These are phyloP conservation scores for Vireo griseus DNA, from an alignment of 2,797 vertebrate genomes.

Conservation along the genomic window DNA sequence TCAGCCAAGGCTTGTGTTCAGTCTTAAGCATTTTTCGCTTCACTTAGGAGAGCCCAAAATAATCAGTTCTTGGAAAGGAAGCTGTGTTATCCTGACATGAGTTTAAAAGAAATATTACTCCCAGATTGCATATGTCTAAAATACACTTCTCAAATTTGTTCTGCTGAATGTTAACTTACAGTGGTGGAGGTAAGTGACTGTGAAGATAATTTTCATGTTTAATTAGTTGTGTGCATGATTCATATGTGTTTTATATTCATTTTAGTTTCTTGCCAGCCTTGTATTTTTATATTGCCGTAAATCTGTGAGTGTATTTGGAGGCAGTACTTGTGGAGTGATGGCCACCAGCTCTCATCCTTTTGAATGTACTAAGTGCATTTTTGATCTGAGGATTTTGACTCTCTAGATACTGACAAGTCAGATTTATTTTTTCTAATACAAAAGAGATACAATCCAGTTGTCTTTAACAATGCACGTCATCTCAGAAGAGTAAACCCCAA, in stretches of 20 bases:
- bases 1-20: constrained; percentile 36
- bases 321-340: not conserved
- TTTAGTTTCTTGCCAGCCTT: not conserved
- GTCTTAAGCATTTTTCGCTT: constrained; percentile 45
- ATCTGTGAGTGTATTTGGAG: not conserved
- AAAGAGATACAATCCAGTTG: not conserved
- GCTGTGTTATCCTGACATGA: not conserved
- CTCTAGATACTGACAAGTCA: not conserved
- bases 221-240: constrained; percentile 11
- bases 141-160: not conserved
- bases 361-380: not conserved
- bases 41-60: constrained; percentile 9
- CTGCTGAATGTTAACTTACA: constrained; percentile 26
- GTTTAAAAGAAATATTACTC: constrained; percentile 22
- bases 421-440: not conserved
- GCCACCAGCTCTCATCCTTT: not conserved
- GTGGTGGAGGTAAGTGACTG: constrained; percentile 17
- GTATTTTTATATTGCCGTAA: not conserved
- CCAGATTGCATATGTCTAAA: constrained; percentile 4
- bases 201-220: constrained; percentile 23
- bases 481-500: not conserved
- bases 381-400: not conserved
- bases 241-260: not conserved
- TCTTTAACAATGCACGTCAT: not conserved
- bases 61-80: constrained; percentile 27